phyloP scores from a whole-genome alignment of 2,113 vertebrate species.

The human region GRCh38 chr6:11226001-11226500 shows the following conservation, averaged over 20 bases:
- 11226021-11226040: neutral
- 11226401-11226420: constrained; percentile 78
- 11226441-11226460: constrained; percentile 66
- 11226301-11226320: constrained; percentile 82
- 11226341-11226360: constrained; percentile 81
- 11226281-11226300: constrained; percentile 68
- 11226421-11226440: constrained; percentile 75
- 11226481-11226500: constrained; percentile 78
- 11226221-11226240: constrained; percentile 57
- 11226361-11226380: constrained; percentile 83
- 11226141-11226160: neutral
- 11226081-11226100: neutral
- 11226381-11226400: constrained; percentile 82
- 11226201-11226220: constrained; percentile 76
- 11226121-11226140: neutral
- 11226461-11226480: constrained; percentile 79
- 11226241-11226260: constrained; percentile 78
- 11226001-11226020: neutral
- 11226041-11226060: neutral
- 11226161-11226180: constrained; percentile 57
- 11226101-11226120: constrained; percentile 36
- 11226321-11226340: constrained; percentile 81
- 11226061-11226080: neutral
- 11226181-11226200: constrained; percentile 50
- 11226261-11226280: neutral